Conservation (phyloP, 2,113 vertebrate species). For the Gulo gulo region DNA sequence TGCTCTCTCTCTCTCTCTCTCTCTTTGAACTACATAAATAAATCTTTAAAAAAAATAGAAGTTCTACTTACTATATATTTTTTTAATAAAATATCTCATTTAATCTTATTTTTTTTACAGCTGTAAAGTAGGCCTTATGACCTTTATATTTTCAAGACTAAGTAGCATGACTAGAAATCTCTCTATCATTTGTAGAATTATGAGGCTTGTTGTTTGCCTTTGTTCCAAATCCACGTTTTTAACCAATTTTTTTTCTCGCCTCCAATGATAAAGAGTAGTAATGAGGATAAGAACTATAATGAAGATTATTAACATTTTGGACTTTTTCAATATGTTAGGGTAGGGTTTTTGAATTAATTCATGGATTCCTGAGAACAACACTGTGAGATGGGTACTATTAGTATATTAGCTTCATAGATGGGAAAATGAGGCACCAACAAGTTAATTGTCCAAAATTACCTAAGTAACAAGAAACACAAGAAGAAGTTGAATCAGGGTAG, state of each 20-base stretch:
- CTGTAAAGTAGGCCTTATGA: constrained; percentile 31
- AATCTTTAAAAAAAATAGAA: background rate
- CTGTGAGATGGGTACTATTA: background rate
- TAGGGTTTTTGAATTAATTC: background rate
- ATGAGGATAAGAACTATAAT: background rate
- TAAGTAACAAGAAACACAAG: background rate
- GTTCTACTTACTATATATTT: constrained; percentile 59
- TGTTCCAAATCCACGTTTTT: background rate
- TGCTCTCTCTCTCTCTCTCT: too few species aligned
- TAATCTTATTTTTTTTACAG: constrained; percentile 64
- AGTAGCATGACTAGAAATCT: background rate
- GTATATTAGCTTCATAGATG: background rate
- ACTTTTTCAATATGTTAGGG: background rate
- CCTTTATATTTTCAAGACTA: background rate
- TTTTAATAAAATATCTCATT: constrained; percentile 40
- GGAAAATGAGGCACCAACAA: background rate
- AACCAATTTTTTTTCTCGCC: background rate
- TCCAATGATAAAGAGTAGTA: background rate
- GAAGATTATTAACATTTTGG: background rate
- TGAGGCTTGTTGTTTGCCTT: background rate
- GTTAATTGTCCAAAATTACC: background rate
- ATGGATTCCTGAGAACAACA: background rate
- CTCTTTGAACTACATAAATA: background rate
- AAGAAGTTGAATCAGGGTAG: background rate
- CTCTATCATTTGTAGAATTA: background rate